phyloP scores from a whole-genome alignment of 2,113 vertebrate genomes.

The Sander lucioperca region DNA sequence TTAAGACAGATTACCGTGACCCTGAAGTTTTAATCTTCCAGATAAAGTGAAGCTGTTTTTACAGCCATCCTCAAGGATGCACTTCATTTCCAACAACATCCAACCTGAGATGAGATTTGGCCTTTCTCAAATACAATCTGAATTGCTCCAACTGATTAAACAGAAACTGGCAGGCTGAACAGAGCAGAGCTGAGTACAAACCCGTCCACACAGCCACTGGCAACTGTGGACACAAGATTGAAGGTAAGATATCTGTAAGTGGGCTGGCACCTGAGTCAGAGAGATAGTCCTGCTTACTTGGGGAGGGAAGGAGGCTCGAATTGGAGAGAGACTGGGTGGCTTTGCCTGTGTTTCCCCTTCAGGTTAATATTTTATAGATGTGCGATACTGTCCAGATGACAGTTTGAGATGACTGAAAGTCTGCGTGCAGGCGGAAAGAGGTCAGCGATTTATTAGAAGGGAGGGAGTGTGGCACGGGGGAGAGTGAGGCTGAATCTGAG shows the following conservation, averaged over 20 bases:
- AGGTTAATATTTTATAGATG: constrained; percentile 75
- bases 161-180: constrained; percentile 71
- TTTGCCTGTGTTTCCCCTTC: constrained; percentile 59
- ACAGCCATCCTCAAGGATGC: constrained; percentile 60
- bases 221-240: constrained; percentile 79
- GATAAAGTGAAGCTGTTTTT: constrained; percentile 69
- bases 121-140: constrained; percentile 70
- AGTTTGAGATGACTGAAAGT: constrained; percentile 68
- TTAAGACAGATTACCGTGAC: constrained; percentile 68
- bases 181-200: constrained; percentile 72
- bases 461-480: constrained; percentile 33
- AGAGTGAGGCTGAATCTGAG: constrained; percentile 50
- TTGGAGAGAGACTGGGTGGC: constrained; percentile 55
- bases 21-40: constrained; percentile 72
- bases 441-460: constrained; percentile 69
- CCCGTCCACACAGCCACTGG: constrained; percentile 60
- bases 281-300: constrained; percentile 69
- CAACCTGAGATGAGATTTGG: constrained; percentile 66
- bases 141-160: constrained; percentile 78
- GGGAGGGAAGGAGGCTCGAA: constrained; percentile 11
- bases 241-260: constrained; percentile 73
- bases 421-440: constrained; percentile 47
- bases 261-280: constrained; percentile 69
- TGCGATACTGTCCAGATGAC: constrained; percentile 68
- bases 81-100: constrained; percentile 68